phyloP scores from a whole-genome alignment of 2,113 vertebrate species.

The Genyomyrus donnyi region DNA sequence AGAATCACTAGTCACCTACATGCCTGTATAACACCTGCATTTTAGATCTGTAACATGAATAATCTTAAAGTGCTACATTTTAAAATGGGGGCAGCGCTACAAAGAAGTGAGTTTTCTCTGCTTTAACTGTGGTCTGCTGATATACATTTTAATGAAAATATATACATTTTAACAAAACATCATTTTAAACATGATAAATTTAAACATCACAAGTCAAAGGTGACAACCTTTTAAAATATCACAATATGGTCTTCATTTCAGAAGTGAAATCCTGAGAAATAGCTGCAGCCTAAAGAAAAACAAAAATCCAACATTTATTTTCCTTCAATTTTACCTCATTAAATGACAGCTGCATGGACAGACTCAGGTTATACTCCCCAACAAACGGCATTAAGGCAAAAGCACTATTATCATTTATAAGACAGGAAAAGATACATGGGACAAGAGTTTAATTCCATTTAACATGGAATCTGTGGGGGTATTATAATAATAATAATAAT shows the following conservation, averaged over 20 bases:
- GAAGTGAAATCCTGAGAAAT: conserved; percentile 19
- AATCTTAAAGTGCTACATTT: background rate
- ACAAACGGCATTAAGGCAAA: background rate
- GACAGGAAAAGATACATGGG: background rate
- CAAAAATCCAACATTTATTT: background rate
- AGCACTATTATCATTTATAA: background rate
- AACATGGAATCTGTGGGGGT: background rate
- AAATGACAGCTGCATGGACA: background rate
- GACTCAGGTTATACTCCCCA: background rate
- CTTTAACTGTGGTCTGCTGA: background rate
- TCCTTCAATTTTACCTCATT: background rate
- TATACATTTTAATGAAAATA: background rate
- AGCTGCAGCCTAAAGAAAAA: conserved; percentile 21
- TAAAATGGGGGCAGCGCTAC: background rate
- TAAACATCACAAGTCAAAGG: background rate
- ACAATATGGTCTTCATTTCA: conserved; percentile 41
- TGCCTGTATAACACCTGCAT: background rate
- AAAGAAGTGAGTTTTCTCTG: background rate
- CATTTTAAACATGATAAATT: background rate
- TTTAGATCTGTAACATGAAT: background rate
- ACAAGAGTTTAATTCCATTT: background rate
- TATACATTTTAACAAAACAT: background rate
- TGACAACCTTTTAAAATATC: conserved; percentile 42
- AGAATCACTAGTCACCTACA: background rate
- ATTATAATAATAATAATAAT: too few species aligned